Conservation (phyloP, 2,888 invertebrate species). For the Microplitis deprimator region DNA sequence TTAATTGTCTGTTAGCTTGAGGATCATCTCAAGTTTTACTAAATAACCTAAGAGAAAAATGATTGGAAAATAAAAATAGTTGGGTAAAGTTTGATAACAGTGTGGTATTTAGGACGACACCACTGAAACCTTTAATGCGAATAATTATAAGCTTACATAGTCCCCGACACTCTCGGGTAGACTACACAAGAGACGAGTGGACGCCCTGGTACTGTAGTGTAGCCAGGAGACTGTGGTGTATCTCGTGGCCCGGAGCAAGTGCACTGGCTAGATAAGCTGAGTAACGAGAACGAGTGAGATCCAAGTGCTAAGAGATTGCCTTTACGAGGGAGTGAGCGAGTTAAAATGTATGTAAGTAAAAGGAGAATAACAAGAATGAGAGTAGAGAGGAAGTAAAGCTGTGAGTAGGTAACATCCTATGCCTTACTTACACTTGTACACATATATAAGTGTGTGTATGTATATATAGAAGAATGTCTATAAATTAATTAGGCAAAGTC, state of each 20-base stretch:
- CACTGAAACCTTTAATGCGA: conserved; percentile 9
- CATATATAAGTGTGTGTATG: neutral
- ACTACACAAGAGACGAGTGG: neutral
- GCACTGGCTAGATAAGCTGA: conserved; percentile 22
- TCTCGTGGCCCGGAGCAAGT: neutral
- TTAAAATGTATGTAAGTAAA: neutral
- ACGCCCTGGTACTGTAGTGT: neutral
- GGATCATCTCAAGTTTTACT: neutral
- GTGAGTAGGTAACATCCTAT: conserved; percentile 11
- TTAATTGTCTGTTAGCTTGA: no score
- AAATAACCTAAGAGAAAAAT: neutral
- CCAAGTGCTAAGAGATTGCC: neutral
- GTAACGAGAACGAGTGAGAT: conserved; percentile 25
- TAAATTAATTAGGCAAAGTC: conserved; percentile 18
- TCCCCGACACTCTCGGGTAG: neutral
- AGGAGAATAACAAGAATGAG: neutral
- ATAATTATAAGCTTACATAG: conserved; percentile 19
- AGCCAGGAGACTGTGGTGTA: neutral
- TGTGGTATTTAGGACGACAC: conserved; percentile 5
- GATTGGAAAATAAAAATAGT: neutral
- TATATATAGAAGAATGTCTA: neutral
- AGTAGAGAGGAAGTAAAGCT: neutral
- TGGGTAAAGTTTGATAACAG: neutral
- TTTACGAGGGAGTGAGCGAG: neutral
- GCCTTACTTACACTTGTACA: neutral